Evolutionary conservation across 2,888 invertebrate species (phyloP).

Genomic region (Amphipyra tragopoginis): DNA sequence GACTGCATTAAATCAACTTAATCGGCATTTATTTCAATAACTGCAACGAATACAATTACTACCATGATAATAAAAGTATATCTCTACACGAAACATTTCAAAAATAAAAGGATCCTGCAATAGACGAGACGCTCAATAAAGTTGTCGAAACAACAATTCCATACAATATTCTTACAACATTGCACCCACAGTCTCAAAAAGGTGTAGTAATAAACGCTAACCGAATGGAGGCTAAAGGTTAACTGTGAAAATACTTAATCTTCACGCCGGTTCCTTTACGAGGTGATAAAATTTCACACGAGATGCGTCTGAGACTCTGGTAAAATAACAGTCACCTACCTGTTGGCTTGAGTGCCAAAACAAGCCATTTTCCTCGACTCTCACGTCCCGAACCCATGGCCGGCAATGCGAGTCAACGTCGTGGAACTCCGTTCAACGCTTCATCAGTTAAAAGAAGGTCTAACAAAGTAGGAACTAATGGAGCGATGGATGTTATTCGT

Average conservation of each 20-base stretch:
- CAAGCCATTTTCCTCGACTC: constrained; percentile 38
- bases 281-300: constrained; percentile 56
- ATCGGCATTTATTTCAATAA: no score
- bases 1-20: no score
- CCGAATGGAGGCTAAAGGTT: constrained; percentile 38
- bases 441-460: constrained; percentile 9
- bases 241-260: constrained; percentile 47
- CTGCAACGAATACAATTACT: neutral
- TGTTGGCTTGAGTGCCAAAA: constrained; percentile 30
- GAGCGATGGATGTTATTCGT: constrained; percentile 42
- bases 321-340: constrained; percentile 51
- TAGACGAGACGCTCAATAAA: neutral
- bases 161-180: constrained; percentile 12
- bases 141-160: constrained; percentile 5
- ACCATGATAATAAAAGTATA: neutral
- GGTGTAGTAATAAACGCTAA: constrained; percentile 31
- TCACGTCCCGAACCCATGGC: constrained; percentile 3
- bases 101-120: neutral
- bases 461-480: constrained; percentile 30
- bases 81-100: neutral
- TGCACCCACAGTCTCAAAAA: constrained; percentile 21
- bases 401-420: constrained; percentile 25
- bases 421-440: constrained; percentile 25
- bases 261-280: constrained; percentile 55
- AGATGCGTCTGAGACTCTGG: constrained; percentile 43